Evolutionary conservation across 2,797 vertebrate genomes (phyloP), one percentile per base, ranked within the genome.

Genomic region (Sorex maritimensis): DNA sequence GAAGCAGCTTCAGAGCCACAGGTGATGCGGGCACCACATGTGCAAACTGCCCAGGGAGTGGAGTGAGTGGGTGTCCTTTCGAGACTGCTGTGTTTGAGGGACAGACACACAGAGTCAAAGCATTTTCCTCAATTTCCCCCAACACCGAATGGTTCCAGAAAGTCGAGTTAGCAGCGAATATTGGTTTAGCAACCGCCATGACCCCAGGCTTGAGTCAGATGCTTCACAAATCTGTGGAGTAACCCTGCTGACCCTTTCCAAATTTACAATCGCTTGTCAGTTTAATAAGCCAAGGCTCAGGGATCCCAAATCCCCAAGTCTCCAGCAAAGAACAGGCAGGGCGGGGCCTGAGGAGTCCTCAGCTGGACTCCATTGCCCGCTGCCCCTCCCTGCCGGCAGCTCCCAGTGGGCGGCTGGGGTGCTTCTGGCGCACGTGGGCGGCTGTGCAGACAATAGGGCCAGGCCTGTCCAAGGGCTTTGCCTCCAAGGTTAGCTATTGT

Each of bases 401-500:
- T 69, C 74, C 63, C 46, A 69, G 1, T 77, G 81, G 92, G 84
- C 0, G 0, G 55, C 58, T 61, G 38, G 24, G 6, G 73, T 72
- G 81, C 65, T 81, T 58, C n/a, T 83, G 71, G 58, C 21, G 44
- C 86, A 28, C 11, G 13, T 68, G 83, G 95, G 93, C 28, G 55
- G 72, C 81, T 69, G 71, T 58, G 12, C 49, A 80, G 79, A 93
- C 94, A 94, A 92, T 90, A 79, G 91, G 58, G n/a, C 78, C 71
- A 26, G 30, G 71, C 44, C 80, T 38, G 74, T 88, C 91, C 92
- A 86, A 95, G 83, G 12, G 49, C 2, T 67, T 69, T 28, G 83
- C 26, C 74, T 86, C 73, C 81, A 87, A 91, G 93, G 93, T 95
- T 91, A 92, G 73, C 88, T 79, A 72, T 89, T 93, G 93, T 87